A percentile compares a stretch with the other conserved stretches of the same genome.
These are phyloP conservation scores for Astreopora myriophthalma DNA, from an alignment of 64 coral and sea anemone genomes.

Conservation along the genomic window DNA sequence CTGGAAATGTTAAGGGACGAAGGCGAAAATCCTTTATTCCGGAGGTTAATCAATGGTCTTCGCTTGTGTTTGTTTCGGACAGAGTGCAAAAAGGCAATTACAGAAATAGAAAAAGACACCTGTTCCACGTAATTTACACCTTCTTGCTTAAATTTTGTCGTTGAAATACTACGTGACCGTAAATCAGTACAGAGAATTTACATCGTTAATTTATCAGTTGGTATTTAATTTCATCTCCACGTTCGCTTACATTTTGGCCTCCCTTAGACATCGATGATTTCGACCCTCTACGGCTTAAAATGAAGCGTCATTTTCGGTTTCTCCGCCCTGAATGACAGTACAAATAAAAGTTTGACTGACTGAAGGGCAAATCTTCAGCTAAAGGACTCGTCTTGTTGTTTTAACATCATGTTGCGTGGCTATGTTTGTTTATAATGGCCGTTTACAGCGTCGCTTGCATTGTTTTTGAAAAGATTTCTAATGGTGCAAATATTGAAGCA, in stretches of 20 bases:
- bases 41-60: neutral
- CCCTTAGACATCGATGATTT: too few relatives aligned
- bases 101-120: neutral
- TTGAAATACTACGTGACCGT: neutral
- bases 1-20: too few relatives aligned
- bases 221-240: neutral
- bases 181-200: neutral
- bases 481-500: too few relatives aligned
- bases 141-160: neutral
- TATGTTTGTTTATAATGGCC: neutral
- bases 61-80: neutral
- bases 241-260: too few relatives aligned
- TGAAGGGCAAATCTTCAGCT: neutral
- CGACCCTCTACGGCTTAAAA: too few relatives aligned
- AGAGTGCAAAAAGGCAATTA: conserved; percentile 16
- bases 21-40: neutral
- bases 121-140: neutral
- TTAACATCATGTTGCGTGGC: neutral
- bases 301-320: too few relatives aligned
- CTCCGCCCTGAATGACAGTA: neutral
- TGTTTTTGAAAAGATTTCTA: too few relatives aligned
- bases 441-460: neutral
- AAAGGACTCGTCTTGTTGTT: neutral
- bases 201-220: neutral
- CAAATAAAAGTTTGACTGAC: neutral